phyloP scores from a whole-genome alignment of 2,113 vertebrate genomes.

The Lamprotornis superbus region DNA sequence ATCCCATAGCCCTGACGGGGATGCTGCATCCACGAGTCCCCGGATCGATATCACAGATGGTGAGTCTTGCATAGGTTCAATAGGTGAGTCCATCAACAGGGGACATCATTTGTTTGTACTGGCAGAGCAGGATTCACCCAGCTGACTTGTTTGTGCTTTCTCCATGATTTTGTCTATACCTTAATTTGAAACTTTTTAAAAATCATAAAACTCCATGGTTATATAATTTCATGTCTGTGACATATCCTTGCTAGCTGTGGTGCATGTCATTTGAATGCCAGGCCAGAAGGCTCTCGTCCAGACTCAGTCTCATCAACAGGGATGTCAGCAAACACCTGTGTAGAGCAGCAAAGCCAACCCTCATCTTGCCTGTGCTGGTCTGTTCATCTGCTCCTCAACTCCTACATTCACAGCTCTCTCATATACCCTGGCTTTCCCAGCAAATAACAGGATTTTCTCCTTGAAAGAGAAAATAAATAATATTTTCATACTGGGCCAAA shows the following conservation, averaged over 20 bases:
- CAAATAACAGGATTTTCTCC: background rate
- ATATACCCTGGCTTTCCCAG: background rate
- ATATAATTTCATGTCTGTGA: background rate
- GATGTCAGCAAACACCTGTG: background rate
- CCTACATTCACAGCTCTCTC: background rate
- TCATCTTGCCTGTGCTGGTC: background rate
- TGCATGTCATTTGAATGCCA: background rate
- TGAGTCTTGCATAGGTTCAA: slow-evolving; percentile 51
- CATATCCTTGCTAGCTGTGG: background rate
- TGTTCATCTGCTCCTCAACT: background rate
- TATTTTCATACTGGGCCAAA: background rate
- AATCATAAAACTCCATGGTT: background rate
- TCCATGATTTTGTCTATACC: background rate
- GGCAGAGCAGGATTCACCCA: background rate
- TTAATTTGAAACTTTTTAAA: background rate
- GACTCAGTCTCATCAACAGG: background rate
- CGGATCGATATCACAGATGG: slow-evolving; percentile 86
- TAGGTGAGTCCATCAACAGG: background rate
- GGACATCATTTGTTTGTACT: background rate
- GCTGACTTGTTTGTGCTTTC: background rate
- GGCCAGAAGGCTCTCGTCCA: background rate
- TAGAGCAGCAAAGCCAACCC: background rate
- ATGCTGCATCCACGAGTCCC: slow-evolving; percentile 74
- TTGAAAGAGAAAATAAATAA: background rate
- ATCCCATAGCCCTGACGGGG: background rate